Conservation (phyloP, 1,140 invertebrate genomes). For the Drosophila busckii region DNA sequence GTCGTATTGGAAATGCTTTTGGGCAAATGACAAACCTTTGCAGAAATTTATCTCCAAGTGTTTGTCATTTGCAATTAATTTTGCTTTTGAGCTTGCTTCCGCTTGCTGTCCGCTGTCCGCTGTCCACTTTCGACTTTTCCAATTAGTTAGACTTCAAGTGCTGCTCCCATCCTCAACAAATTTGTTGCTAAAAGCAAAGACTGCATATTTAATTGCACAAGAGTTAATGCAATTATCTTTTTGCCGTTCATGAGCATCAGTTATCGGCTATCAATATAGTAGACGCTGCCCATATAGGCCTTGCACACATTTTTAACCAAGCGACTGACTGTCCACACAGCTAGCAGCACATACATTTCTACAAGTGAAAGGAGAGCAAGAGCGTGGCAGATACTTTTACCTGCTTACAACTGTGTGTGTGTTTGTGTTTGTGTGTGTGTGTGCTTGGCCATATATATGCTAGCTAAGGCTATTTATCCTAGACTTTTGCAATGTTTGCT, state of each 20-base stretch:
- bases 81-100: constrained; percentile 61
- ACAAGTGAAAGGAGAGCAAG: no score
- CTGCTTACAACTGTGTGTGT: no score
- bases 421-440: no score
- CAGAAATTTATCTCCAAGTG: constrained; percentile 51
- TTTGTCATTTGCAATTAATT: constrained; percentile 75
- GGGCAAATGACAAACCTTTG: constrained; percentile 48
- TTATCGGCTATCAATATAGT: no score
- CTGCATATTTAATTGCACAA: constrained; percentile 61
- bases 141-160: constrained; percentile 46
- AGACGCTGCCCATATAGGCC: no score
- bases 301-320: no score
- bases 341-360: no score
- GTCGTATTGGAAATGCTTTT: constrained; percentile 53
- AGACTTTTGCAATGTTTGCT: constrained; percentile 40
- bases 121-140: constrained; percentile 39
- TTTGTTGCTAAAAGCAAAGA: constrained; percentile 41
- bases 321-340: no score
- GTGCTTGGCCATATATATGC: constrained; percentile 34
- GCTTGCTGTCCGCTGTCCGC: constrained; percentile 54
- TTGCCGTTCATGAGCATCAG: no score
- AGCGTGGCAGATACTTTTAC: no score
- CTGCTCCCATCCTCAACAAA: no score
- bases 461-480: constrained; percentile 48
- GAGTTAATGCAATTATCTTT: constrained; percentile 62